These are phyloP conservation scores for Euplagia quadripunctaria DNA, from an alignment of 2,888 invertebrate genomes.

Conservation along the genomic window DNA sequence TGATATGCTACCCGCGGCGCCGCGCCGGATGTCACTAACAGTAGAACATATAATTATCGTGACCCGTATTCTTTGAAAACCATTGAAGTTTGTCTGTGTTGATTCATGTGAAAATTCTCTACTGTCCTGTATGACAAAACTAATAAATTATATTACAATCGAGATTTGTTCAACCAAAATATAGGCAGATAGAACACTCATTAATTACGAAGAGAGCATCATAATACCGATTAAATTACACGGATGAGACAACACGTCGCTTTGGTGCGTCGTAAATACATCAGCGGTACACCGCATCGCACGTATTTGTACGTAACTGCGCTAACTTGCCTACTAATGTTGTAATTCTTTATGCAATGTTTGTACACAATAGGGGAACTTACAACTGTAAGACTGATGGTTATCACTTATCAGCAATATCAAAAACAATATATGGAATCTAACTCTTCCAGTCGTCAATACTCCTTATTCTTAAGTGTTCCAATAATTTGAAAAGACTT, in stretches of 20 bases:
- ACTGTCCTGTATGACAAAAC: not conserved
- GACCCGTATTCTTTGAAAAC: not conserved
- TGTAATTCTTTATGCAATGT: constrained; percentile 26
- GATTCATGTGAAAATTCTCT: not conserved
- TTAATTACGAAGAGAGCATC: constrained; percentile 68
- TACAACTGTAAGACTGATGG: not conserved
- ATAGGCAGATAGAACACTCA: constrained; percentile 58
- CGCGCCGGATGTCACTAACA: too few species aligned
- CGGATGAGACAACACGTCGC: constrained; percentile 69
- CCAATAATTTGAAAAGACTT: too few species aligned
- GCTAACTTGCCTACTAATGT: constrained; percentile 33
- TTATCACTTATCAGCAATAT: not conserved
- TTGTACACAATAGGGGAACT: constrained; percentile 19
- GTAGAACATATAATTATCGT: too few species aligned
- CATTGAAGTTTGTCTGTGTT: not conserved
- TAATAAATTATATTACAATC: constrained; percentile 6
- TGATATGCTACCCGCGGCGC: too few species aligned
- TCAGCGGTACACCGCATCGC: constrained; percentile 69
- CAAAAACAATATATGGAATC: not conserved
- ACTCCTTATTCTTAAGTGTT: too few species aligned
- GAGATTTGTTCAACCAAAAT: constrained; percentile 29
- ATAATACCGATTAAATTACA: constrained; percentile 78
- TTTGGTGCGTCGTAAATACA: constrained; percentile 73
- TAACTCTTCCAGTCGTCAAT: not conserved
- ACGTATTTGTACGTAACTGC: constrained; percentile 36